Evolutionary conservation across 2,888 invertebrate species (phyloP).

Genomic region (Tromatobia lineatoria): DNA sequence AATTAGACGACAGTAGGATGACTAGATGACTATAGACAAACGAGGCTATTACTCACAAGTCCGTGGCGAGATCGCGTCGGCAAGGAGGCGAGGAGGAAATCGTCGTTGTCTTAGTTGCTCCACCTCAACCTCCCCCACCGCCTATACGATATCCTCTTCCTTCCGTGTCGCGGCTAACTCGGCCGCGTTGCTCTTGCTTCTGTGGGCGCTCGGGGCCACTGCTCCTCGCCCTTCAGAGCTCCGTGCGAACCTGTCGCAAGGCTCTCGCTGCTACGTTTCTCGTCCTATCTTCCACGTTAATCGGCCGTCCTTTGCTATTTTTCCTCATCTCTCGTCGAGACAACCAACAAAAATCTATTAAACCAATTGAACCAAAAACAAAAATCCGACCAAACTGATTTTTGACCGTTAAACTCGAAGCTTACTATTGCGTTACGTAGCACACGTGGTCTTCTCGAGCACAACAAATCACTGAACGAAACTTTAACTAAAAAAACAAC

Average conservation of each 20-base stretch:
- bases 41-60: slow-evolving; percentile 30
- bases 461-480: slow-evolving; percentile 39
- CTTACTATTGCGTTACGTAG: background rate
- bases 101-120: slow-evolving; percentile 23
- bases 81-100: slow-evolving; percentile 29
- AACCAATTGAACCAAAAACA: background rate
- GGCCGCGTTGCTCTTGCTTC: background rate
- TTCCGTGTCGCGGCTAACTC: slow-evolving; percentile 31
- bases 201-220: background rate
- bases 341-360: background rate
- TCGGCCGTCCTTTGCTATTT: slow-evolving; percentile 5
- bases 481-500: slow-evolving; percentile 30
- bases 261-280: slow-evolving; percentile 12
- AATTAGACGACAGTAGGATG: background rate
- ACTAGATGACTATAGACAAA: background rate
- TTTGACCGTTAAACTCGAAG: background rate
- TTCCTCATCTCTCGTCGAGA: slow-evolving; percentile 20
- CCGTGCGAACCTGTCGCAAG: slow-evolving; percentile 36
- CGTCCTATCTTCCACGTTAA: slow-evolving; percentile 11
- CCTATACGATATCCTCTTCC: slow-evolving; percentile 19
- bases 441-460: slow-evolving; percentile 40
- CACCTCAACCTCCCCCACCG: slow-evolving; percentile 21
- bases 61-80: slow-evolving; percentile 11
- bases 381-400: slow-evolving; percentile 1
- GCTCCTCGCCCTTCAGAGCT: slow-evolving; percentile 25